phyloP scores from a whole-genome alignment of 2,888 invertebrate species.

The Drosophila neotestacea region DNA sequence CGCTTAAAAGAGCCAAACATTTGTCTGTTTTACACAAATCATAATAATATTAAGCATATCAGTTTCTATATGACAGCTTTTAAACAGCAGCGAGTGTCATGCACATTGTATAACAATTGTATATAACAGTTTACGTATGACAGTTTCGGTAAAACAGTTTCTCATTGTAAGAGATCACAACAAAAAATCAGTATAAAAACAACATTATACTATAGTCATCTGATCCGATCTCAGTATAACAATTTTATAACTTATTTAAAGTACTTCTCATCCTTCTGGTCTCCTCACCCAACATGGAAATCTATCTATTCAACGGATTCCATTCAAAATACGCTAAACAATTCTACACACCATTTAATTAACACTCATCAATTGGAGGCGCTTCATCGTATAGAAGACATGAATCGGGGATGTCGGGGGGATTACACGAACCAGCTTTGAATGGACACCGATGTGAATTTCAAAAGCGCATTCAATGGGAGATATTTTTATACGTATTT shows the following conservation, averaged over 20 bases:
- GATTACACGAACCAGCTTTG: constrained; percentile 44
- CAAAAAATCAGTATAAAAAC: neutral
- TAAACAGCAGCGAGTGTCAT: no score
- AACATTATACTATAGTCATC: constrained; percentile 20
- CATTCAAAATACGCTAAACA: constrained; percentile 52
- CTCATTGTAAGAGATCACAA: neutral
- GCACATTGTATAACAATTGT: no score
- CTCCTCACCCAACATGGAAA: constrained; percentile 14
- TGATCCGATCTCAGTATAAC: constrained; percentile 34
- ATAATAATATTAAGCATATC: no score
- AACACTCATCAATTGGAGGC: constrained; percentile 48
- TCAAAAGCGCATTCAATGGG: constrained; percentile 19
- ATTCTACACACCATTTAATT: constrained; percentile 65
- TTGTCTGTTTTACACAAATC: no score
- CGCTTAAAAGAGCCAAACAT: no score
- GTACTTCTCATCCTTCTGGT: neutral
- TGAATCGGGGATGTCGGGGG: neutral
- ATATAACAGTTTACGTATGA: neutral
- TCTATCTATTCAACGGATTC: constrained; percentile 1
- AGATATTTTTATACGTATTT: constrained; percentile 3
- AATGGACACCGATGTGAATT: constrained; percentile 31
- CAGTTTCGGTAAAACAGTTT: constrained; percentile 6
- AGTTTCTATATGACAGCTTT: no score
- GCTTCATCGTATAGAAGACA: neutral
- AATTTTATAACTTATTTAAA: constrained; percentile 36